A percentile compares a stretch with the other conserved stretches of the same genome.
phyloP scores from a whole-genome alignment of 2,113 vertebrate species.

The Cepphus grylle region DNA sequence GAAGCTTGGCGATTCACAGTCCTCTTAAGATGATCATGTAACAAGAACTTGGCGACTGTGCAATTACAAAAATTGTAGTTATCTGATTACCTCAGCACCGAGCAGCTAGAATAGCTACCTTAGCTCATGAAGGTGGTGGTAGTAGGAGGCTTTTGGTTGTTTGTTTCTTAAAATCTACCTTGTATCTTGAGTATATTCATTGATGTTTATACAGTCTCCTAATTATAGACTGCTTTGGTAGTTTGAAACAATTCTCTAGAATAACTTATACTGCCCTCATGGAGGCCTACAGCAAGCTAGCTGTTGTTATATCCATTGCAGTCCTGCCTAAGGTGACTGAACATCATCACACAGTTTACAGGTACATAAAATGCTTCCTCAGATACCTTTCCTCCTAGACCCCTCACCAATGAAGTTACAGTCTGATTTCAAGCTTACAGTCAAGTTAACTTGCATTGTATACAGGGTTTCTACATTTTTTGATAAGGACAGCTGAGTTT shows the following conservation, averaged over 20 bases:
- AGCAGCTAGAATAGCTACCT: neutral
- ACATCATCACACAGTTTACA: neutral
- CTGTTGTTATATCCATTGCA: neutral
- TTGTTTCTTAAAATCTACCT: neutral
- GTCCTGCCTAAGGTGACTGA: neutral
- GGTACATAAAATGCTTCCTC: neutral
- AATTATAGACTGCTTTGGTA: neutral
- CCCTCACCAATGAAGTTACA: neutral
- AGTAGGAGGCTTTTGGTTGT: neutral
- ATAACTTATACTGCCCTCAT: neutral
- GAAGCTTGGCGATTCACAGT: neutral
- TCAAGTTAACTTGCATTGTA: neutral
- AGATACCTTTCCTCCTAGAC: neutral
- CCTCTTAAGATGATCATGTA: neutral
- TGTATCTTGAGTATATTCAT: neutral
- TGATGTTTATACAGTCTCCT: neutral
- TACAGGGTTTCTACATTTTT: neutral
- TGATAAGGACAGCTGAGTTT: neutral
- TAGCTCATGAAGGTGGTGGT: neutral
- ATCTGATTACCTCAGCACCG: neutral
- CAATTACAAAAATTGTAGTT: neutral
- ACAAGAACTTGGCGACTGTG: neutral
- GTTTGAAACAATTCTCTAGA: neutral
- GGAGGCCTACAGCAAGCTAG: neutral
- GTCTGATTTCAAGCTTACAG: neutral